These are phyloP conservation scores for Brachionus rotundiformis DNA, from an alignment of 1,140 invertebrate genomes.

Conservation along the genomic window DNA sequence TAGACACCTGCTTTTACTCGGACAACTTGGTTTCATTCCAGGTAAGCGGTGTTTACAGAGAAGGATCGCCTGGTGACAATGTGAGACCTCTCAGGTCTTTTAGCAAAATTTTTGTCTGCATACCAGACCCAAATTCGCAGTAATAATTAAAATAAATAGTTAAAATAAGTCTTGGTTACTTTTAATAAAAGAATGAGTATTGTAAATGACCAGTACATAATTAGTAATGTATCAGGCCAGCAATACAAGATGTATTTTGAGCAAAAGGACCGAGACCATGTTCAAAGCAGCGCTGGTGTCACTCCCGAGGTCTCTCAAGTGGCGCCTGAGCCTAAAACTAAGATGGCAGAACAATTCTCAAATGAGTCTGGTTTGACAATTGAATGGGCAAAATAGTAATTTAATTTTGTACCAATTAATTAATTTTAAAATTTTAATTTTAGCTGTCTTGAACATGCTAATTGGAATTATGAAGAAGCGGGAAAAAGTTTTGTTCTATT, in stretches of 20 bases:
- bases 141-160: not conserved
- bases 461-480: slow-evolving; percentile 29
- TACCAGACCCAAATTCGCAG: slow-evolving; percentile 27
- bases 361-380: not conserved
- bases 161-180: not conserved
- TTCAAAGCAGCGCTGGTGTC: not conserved
- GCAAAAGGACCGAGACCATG: not conserved
- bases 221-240: not conserved
- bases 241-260: slow-evolving; percentile 31
- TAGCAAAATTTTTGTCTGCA: slow-evolving; percentile 7
- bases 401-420: not conserved
- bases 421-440: not conserved
- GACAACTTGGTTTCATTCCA: not conserved
- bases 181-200: not conserved
- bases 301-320: not conserved
- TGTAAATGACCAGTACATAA: slow-evolving; percentile 10
- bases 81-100: slow-evolving; percentile 19
- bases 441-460: not conserved
- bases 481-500: not conserved
- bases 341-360: slow-evolving; percentile 17
- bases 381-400: slow-evolving; percentile 33
- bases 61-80: not conserved
- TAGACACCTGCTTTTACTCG: slow-evolving; percentile 9
- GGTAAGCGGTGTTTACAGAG: slow-evolving; percentile 22
- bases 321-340: not conserved